These are phyloP conservation scores for Pocillopora damicornis DNA, from an alignment of 64 coral and sea anemone species.

Conservation along the genomic window DNA sequence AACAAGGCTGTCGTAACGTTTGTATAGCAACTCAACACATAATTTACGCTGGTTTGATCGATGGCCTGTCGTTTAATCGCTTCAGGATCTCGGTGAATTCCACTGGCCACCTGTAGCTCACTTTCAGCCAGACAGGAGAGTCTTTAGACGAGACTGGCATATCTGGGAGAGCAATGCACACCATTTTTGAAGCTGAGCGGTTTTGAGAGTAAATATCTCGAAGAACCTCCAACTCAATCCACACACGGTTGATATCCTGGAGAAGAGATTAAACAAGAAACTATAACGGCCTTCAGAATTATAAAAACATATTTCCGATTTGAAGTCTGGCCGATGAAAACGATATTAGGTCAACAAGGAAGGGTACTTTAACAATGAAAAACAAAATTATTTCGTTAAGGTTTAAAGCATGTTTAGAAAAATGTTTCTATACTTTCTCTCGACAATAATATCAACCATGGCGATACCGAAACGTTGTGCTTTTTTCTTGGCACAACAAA, in stretches of 20 bases:
- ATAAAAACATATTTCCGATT: too few relatives aligned
- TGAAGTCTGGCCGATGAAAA: too few relatives aligned
- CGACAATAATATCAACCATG: too few relatives aligned
- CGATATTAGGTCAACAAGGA: neutral
- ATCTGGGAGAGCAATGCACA: neutral
- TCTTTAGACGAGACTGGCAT: neutral
- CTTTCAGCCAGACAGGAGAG: neutral
- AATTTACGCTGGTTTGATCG: neutral
- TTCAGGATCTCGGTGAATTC: neutral
- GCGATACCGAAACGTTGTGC: too few relatives aligned
- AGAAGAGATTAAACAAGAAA: neutral
- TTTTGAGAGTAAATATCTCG: neutral
- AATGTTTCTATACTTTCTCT: too few relatives aligned
- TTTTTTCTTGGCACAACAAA: too few relatives aligned
- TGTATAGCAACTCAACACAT: too few relatives aligned
- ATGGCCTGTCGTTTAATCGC: slow-evolving; percentile 26
- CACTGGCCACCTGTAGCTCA: neutral
- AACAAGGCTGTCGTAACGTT: too few relatives aligned
- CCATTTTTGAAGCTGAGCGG: slow-evolving; percentile 12
- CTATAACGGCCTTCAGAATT: neutral
- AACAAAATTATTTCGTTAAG: neutral
- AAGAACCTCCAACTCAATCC: slow-evolving; percentile 23
- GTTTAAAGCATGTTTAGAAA: too few relatives aligned
- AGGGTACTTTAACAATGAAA: neutral
- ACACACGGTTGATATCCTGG: slow-evolving; percentile 17